These are phyloP conservation scores for Epinotia demarniana DNA, from an alignment of 2,888 invertebrate species.

Conservation along the genomic window DNA sequence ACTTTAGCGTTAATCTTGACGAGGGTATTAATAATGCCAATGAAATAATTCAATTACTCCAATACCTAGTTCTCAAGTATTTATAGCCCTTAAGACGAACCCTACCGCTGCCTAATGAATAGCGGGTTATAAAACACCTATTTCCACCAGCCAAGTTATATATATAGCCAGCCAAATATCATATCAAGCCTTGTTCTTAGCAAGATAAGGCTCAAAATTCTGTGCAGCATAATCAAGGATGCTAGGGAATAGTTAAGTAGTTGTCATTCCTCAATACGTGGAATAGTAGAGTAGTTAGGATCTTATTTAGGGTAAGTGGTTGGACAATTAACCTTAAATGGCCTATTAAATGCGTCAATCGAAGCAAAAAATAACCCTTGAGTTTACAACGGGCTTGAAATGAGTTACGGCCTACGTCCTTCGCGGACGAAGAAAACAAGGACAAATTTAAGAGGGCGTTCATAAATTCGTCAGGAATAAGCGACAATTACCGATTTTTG, in stretches of 20 bases:
- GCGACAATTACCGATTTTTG: too few relatives aligned
- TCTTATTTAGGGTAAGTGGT: constrained; percentile 1
- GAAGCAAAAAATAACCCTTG: constrained; percentile 5
- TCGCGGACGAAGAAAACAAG: neutral
- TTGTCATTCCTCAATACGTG: neutral
- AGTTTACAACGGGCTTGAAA: constrained; percentile 1
- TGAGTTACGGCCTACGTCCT: constrained; percentile 5
- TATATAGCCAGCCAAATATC: neutral
- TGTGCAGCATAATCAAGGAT: neutral
- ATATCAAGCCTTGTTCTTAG: neutral
- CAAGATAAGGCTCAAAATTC: neutral
- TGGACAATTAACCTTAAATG: constrained; percentile 13
- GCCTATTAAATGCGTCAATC: constrained; percentile 5
- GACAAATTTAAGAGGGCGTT: too few relatives aligned
- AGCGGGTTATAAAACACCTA: neutral
- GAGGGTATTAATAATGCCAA: constrained; percentile 20
- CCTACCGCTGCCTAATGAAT: constrained; percentile 20
- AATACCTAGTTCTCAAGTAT: constrained; percentile 21
- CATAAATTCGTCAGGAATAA: too few relatives aligned
- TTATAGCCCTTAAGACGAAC: constrained; percentile 17
- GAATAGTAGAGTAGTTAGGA: constrained; percentile 17
- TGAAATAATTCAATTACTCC: constrained; percentile 15
- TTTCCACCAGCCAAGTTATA: neutral
- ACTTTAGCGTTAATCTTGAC: neutral
- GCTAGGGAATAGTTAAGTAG: neutral